Conservation (phyloP, 1,140 invertebrate genomes). For the Conopomorpha cramerella region DNA sequence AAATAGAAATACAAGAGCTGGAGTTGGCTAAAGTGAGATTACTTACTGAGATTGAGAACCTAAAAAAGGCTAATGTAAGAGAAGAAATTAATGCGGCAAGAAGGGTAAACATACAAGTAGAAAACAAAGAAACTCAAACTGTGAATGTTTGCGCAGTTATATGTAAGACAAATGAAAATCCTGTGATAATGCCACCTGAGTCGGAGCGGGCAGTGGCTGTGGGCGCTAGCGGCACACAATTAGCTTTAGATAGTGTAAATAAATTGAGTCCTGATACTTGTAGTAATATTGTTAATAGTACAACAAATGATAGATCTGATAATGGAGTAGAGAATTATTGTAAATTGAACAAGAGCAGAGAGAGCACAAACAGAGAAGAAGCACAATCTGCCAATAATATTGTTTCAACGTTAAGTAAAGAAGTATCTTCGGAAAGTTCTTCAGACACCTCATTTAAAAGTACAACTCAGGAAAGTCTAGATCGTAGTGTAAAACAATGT, state of each 20-base stretch:
- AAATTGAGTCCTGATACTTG: conserved; percentile 22
- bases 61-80: too few relatives aligned
- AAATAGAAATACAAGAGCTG: conserved; percentile 51
- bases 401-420: too few relatives aligned
- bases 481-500: too few relatives aligned
- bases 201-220: conserved; percentile 35
- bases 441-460: conserved; percentile 39
- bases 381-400: conserved; percentile 8
- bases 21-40: conserved; percentile 61
- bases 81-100: too few relatives aligned
- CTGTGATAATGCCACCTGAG: conserved; percentile 46
- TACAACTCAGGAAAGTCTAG: too few relatives aligned
- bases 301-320: conserved; percentile 44
- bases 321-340: conserved; percentile 55
- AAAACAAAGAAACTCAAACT: too few relatives aligned
- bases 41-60: conserved; percentile 53
- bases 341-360: conserved; percentile 53
- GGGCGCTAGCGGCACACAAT: too few relatives aligned
- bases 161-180: too few relatives aligned
- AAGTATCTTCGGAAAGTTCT: conserved; percentile 27
- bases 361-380: too few relatives aligned
- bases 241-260: conserved; percentile 49
- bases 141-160: too few relatives aligned
- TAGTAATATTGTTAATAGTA: conserved; percentile 18
- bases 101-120: too few relatives aligned